Base-by-base conservation (phyloP, 2,888 invertebrate species). In the Sisyra terminalis region DNA sequence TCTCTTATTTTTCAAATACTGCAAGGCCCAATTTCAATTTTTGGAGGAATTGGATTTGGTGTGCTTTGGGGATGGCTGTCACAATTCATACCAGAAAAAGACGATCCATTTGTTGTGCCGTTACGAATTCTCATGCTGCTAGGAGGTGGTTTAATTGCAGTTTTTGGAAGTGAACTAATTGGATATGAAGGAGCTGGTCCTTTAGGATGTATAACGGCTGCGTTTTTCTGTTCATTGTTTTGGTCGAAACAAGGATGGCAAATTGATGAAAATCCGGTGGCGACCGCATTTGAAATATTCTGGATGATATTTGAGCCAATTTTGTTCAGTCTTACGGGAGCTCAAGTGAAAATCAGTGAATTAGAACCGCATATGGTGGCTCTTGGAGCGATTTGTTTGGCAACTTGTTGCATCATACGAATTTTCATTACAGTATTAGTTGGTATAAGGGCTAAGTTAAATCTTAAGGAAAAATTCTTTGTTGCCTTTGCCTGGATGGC, bases 221-320 rank as follows among this genome's bases (percentile, higher is more conserved):
- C 86, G 1, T 89, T 89, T 57, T 72, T 85, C 41, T 84, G 86
- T 16, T 74, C 83, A 51, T 74, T 78, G 51, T 79, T 78, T 55
- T 90, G 89, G 89, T 71, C 78, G 37, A 73, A 76, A 46, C 78
- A 82, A 51, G 87, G 86, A 35, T 87, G 87, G 87, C 82, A 84
- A 41, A 70, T 86, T 16, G 87, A 87, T 44, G 84, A 86, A 50
- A 88, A 89, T 61, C 85, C 87, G 0, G 86, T 92, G 0, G 78
- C 82, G 0, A 84, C 84, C 1, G 81, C 88, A 10, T 88, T 92
- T 53, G 88, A 86, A 60, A 80, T 88, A 46, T 79, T 94, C 60
- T 96, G 96, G 96, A 84, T 88, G 81, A 76, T 94, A 48, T 89
- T 92, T 59, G 92, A 96, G 60, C 94, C 94, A 1, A 81, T 94